Base-by-base conservation (phyloP, 2,797 vertebrate species). In the Cyprinella venusta region DNA sequence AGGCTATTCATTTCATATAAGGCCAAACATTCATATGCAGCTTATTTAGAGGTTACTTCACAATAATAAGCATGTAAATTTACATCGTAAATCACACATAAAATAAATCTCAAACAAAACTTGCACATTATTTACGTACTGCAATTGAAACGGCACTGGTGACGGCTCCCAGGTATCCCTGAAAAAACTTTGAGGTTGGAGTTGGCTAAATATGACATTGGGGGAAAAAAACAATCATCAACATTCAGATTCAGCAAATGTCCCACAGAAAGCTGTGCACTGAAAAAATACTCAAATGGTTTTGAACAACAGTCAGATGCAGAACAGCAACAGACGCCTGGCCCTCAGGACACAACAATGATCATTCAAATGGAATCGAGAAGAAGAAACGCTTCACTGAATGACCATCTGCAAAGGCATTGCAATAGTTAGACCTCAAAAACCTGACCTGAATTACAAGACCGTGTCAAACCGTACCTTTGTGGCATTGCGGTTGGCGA, bases 81-180 rank as follows among this genome's bases (percentile, higher is more conserved):
- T 36, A 54, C 50, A 5, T 13, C 18, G 15, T 16, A 64, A 48
- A 26, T 75, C n/a, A 52, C 42, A 79, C 16, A 48, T 6, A 38
- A 21, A 45, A 26, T 42, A 0, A 24, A 48, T 24, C 40, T 15
- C 45, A 45, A 13, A 15, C 45, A 15, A 45, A 48, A 48, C 42
- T 38, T 26, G 71, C 18, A 72, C 4, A 70, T 45, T 15, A 68
- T 65, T 26, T 86, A 97, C 97, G 95, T 90, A 99, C 98, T 82
- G 98, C 98, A 3, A 99, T 97, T 72, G 97, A 99, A 81, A 99
- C 97, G 0, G 98, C 98, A 24, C 98, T 99, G 85, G 95, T 92
- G 90, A 99, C 97, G 52, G 98, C 98, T 91, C 97, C 98, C 38
- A 95, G 89, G 76, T 99, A 99, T 76, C 98, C 98, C 94, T 98